Conservation (phyloP, 2,888 invertebrate species). For the Zaprionus bogoriensis region DNA sequence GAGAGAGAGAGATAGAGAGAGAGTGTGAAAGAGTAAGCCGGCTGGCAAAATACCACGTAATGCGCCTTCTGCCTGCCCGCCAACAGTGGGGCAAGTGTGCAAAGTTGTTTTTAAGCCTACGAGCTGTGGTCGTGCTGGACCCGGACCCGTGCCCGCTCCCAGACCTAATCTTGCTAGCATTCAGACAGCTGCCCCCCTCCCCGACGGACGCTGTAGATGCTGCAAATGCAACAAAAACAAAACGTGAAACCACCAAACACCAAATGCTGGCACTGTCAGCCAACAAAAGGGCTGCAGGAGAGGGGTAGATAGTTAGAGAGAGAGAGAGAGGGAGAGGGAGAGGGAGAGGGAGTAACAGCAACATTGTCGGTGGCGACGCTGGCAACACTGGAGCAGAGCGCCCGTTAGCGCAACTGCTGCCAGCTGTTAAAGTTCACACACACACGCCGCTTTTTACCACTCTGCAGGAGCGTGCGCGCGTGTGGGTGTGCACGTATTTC, state of each 20-base stretch:
- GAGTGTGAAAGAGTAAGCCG: not conserved
- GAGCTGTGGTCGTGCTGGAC: conserved; percentile 30
- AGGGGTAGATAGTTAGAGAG: conserved; percentile 1
- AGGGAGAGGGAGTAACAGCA: conserved; percentile 7
- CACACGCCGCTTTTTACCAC: conserved; percentile 12
- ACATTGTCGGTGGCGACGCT: conserved; percentile 46
- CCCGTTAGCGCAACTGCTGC: conserved; percentile 56
- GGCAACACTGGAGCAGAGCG: conserved; percentile 42
- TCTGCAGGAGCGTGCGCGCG: conserved; percentile 2
- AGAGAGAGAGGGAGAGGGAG: not conserved
- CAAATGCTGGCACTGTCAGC: conserved; percentile 71
- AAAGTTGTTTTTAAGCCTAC: conserved; percentile 73
- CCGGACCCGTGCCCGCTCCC: not conserved
- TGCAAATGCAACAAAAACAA: conserved; percentile 62
- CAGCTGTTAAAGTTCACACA: conserved; percentile 73
- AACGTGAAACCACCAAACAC: conserved; percentile 72
- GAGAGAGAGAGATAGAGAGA: not conserved
- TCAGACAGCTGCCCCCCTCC: not conserved
- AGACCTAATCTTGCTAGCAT: not conserved
- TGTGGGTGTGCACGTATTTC: not conserved
- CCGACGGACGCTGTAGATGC: not conserved
- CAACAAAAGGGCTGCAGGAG: conserved; percentile 28
- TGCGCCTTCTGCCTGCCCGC: conserved; percentile 30
- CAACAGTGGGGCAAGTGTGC: conserved; percentile 14
- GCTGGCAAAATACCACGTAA: conserved; percentile 53